Evolutionary conservation across 2,113 vertebrate species (phyloP), one percentile per base, ranked within the genome.

Genomic region (Okapia johnstoni): DNA sequence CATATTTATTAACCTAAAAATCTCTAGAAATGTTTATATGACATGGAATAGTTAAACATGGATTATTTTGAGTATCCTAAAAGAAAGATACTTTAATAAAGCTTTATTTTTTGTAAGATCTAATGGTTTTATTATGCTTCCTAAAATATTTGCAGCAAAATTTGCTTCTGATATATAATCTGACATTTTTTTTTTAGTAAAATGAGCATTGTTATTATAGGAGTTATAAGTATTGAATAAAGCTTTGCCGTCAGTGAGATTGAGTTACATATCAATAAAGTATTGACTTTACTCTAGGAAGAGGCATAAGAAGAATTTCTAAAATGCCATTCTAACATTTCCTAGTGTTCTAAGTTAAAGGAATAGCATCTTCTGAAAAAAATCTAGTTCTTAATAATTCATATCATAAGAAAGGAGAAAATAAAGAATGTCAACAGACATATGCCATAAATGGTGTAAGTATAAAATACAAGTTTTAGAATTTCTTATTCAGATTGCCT

Each of bases 251-350:
- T 81, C 23, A 66, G 3, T 92, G 36, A 93, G 48, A 23, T 76
- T 79, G 87, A 88, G 12, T 95, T 66, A 46, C 4, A 33, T 70
- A 90, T 77, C 46, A 81, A 63, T 95, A 93, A 90, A 94, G 4
- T 30, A 92, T 93, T 96, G 36, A 95, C 66, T 10, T 90, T 96
- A 43, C 80, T 95, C 36, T 70, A 66, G 60, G 40, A 93, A 91
- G 5, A 79, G 6, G 10, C 8, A 60, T 14, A 92, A 33, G 2
- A 77, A 57, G 52, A 94, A 96, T 66, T 73, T 97, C 70, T 66
- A 48, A 98, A 96, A 96, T 96, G 52, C 52, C 50, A 85, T 96
- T 60, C 7, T 36, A 88, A 21, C 90, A 90, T 70, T 96, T 93
- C 40, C 54, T 66, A 60, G n/a, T 61, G 3, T 83, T 92, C 2